These are phyloP conservation scores for Chrysolina oricalcia DNA, from an alignment of 2,888 invertebrate species.

Conservation along the genomic window DNA sequence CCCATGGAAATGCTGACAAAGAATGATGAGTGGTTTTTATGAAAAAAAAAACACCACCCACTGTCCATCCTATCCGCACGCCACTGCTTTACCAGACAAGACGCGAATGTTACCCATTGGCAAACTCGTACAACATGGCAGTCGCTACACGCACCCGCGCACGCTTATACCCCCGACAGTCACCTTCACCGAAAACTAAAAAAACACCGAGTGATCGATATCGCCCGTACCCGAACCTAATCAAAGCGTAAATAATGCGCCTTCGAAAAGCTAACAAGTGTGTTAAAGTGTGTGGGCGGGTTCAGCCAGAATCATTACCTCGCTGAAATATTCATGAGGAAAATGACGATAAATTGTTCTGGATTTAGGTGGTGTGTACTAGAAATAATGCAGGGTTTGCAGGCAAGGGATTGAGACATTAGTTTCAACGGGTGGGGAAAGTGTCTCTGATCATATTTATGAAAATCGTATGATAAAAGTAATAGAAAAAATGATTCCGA, in stretches of 20 bases:
- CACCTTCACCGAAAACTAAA: conserved; percentile 3
- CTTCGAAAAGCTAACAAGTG: conserved; percentile 51
- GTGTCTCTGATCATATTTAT: too few species aligned
- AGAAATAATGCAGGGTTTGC: not conserved
- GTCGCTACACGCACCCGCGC: not conserved
- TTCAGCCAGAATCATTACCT: conserved; percentile 39
- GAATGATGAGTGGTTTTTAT: too few species aligned
- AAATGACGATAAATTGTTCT: not conserved
- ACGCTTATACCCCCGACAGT: not conserved
- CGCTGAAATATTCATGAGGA: conserved; percentile 32
- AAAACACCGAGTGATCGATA: conserved; percentile 33
- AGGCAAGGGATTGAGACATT: too few species aligned
- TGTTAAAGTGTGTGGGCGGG: conserved; percentile 44
- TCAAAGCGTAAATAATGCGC: conserved; percentile 46
- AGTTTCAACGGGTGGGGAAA: too few species aligned
- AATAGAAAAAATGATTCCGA: too few species aligned
- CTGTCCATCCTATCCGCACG: not conserved
- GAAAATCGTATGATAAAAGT: too few species aligned
- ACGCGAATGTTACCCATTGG: not conserved
- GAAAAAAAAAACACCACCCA: too few species aligned
- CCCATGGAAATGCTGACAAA: too few species aligned
- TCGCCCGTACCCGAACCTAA: conserved; percentile 36
- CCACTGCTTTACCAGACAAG: not conserved
- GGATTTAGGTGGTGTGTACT: not conserved
- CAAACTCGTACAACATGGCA: not conserved